Percentiles rank a stretch among this genome's conserved stretches.
phyloP scores from a whole-genome alignment of 2,113 vertebrate species.

The Paramormyrops kingsleyae region DNA sequence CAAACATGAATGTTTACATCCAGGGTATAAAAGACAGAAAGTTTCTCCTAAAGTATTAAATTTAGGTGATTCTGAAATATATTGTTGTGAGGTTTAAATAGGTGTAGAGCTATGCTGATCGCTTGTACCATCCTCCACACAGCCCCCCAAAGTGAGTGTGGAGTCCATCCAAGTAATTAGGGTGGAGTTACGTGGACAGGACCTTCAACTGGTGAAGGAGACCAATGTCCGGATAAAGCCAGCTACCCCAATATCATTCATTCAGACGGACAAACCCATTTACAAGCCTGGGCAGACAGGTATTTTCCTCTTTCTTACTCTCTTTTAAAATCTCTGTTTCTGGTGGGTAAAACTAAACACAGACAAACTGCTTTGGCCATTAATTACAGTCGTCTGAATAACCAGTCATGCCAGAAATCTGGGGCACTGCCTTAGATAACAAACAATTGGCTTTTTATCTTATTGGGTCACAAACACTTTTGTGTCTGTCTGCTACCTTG shows the following conservation, averaged over 20 bases:
- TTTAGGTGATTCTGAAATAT: neutral
- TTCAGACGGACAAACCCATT: conserved; percentile 26
- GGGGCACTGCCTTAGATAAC: neutral
- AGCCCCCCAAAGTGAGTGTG: conserved; percentile 40
- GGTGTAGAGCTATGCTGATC: neutral
- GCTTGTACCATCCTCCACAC: neutral
- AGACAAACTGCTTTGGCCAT: neutral
- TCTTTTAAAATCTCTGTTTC: conserved; percentile 49
- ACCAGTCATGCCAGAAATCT: neutral
- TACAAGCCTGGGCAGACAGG: conserved; percentile 26
- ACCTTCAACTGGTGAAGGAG: conserved; percentile 34
- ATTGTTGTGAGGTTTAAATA: neutral
- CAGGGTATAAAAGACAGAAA: neutral
- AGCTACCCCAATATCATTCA: neutral
- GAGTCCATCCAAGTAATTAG: conserved; percentile 30
- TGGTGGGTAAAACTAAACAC: conserved; percentile 47
- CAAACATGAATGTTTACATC: neutral
- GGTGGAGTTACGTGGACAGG: conserved; percentile 43
- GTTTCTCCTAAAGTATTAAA: neutral
- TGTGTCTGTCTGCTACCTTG: neutral
- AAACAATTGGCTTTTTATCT: neutral
- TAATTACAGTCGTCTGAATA: conserved; percentile 2
- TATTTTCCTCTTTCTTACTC: conserved; percentile 23
- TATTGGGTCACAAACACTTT: conserved; percentile 1
- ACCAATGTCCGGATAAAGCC: neutral